These are phyloP conservation scores for Opisthograptis luteolata DNA, from an alignment of 2,888 invertebrate genomes.

Conservation along the genomic window DNA sequence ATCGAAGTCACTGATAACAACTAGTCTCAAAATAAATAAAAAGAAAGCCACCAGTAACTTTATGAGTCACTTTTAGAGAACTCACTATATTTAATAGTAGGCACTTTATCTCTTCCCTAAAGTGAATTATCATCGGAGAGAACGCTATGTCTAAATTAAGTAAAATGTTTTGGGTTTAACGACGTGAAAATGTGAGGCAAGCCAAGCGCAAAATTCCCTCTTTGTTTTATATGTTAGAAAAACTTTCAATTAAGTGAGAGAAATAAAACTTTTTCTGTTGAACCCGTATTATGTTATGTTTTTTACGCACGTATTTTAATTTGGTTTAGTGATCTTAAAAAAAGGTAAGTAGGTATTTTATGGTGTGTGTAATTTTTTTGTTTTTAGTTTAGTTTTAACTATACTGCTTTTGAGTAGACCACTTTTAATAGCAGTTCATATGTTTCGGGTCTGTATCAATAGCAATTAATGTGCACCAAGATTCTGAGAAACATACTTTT, in stretches of 20 bases:
- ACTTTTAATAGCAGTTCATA: no score
- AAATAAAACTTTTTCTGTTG: conserved; percentile 25
- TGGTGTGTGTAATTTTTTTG: no score
- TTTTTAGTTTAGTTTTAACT: no score
- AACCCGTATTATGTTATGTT: conserved; percentile 9
- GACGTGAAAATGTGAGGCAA: conserved; percentile 42
- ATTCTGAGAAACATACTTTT: no score
- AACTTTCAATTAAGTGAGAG: conserved; percentile 35
- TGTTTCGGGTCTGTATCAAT: no score
- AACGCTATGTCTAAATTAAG: conserved; percentile 44
- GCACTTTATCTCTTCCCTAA: conserved; percentile 8
- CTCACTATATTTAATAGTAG: neutral
- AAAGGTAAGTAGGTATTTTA: no score
- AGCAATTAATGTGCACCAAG: no score
- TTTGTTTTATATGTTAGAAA: conserved; percentile 31
- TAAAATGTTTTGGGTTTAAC: conserved; percentile 45
- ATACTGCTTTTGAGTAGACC: no score
- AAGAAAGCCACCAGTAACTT: no score
- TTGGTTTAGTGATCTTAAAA: neutral
- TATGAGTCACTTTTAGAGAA: neutral
- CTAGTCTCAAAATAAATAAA: no score
- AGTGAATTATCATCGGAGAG: conserved; percentile 23
- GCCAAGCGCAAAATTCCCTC: conserved; percentile 25
- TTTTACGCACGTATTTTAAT: conserved; percentile 6
- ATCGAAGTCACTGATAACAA: neutral